A percentile compares a stretch with the other conserved stretches of the same genome.
These are phyloP conservation scores for Drosophila arizonae DNA, from an alignment of 1,140 invertebrate genomes.

Conservation along the genomic window DNA sequence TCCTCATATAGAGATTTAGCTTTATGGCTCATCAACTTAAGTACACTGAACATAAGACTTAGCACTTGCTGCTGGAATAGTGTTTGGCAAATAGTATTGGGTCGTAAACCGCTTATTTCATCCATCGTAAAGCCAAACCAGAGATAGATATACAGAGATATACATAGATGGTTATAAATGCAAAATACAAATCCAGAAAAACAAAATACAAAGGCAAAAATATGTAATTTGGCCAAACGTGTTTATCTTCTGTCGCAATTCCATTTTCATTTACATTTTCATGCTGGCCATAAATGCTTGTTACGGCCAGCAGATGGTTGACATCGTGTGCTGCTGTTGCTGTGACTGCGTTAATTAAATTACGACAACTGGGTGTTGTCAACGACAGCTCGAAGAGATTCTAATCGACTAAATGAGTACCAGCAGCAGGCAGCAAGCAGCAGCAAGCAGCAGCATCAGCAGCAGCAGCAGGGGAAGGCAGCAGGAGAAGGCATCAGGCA, in stretches of 20 bases:
- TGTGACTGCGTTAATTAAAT: conserved; percentile 46
- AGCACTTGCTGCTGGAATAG: too few relatives aligned
- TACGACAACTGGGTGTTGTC: conserved; percentile 36
- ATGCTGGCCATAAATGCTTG: conserved; percentile 48
- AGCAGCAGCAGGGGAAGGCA: background rate
- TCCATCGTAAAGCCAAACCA: too few relatives aligned
- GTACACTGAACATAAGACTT: too few relatives aligned
- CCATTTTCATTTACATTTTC: conserved; percentile 48
- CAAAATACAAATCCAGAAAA: background rate
- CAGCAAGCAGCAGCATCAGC: background rate
- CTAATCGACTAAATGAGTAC: conserved; percentile 45
- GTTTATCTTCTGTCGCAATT: conserved; percentile 44
- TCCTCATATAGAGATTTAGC: too few relatives aligned
- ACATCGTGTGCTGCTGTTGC: conserved; percentile 10
- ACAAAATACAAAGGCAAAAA: background rate
- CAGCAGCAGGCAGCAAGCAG: conserved; percentile 1
- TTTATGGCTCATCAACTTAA: too few relatives aligned
- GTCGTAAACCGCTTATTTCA: too few relatives aligned
- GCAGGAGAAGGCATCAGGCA: background rate
- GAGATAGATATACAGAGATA: too few relatives aligned
- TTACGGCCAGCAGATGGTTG: conserved; percentile 31
- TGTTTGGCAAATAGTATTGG: too few relatives aligned
- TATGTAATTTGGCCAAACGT: conserved; percentile 29
- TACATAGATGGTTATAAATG: too few relatives aligned
- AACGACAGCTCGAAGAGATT: conserved; percentile 34